Percentiles rank a stretch among this genome's conserved stretches.
phyloP scores from a whole-genome alignment of 2,888 invertebrate genomes.

The Archips xylosteana region DNA sequence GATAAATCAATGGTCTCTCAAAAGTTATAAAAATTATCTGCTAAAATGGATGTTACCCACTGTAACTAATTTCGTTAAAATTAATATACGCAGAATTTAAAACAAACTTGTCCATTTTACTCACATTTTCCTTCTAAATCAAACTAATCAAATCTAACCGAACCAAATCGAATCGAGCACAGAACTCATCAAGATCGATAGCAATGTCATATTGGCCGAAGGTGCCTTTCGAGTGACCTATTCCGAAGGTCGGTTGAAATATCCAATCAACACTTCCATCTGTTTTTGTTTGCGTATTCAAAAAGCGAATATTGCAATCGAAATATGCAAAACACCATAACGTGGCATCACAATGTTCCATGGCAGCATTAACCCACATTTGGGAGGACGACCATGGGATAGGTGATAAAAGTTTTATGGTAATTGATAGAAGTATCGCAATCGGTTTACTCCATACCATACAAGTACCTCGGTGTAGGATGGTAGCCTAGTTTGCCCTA shows the following conservation, averaged over 20 bases:
- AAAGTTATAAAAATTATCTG: too few relatives aligned
- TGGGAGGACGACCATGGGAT: slow-evolving; percentile 10
- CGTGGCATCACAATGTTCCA: neutral
- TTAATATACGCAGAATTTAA: neutral
- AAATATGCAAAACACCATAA: slow-evolving; percentile 11
- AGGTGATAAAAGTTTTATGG: neutral
- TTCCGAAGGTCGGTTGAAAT: slow-evolving; percentile 58
- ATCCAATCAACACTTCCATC: slow-evolving; percentile 62
- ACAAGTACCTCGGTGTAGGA: too few relatives aligned
- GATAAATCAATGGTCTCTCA: too few relatives aligned
- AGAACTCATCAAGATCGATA: slow-evolving; percentile 18
- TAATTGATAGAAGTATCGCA: slow-evolving; percentile 6
- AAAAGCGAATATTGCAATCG: slow-evolving; percentile 26
- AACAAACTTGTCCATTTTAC: neutral
- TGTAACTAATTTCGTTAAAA: neutral
- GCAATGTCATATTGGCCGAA: slow-evolving; percentile 23
- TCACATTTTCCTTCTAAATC: slow-evolving; percentile 4
- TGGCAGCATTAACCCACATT: slow-evolving; percentile 10
- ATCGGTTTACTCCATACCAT: neutral
- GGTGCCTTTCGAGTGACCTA: slow-evolving; percentile 53
- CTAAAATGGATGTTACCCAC: too few relatives aligned
- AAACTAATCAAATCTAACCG: slow-evolving; percentile 7
- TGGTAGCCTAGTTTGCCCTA: too few relatives aligned
- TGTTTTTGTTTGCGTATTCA: slow-evolving; percentile 46
- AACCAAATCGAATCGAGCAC: slow-evolving; percentile 20